These are phyloP conservation scores for Acronicta leporina DNA, from an alignment of 2,888 invertebrate genomes.

Conservation along the genomic window DNA sequence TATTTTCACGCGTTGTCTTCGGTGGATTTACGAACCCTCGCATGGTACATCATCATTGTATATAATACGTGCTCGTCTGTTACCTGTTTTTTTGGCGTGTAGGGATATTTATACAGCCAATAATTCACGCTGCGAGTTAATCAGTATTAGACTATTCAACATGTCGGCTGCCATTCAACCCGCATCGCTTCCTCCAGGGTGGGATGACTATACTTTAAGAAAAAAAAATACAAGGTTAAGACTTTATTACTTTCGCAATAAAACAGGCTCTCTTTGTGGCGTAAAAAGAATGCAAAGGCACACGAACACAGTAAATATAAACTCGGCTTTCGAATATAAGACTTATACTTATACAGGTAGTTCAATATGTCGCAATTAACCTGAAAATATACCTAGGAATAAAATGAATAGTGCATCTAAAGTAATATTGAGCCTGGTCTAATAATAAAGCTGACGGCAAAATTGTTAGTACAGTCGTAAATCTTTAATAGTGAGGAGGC, in stretches of 20 bases:
- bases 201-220: conserved; percentile 52
- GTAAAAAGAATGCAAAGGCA: background rate
- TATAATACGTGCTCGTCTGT: conserved; percentile 20
- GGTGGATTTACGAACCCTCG: conserved; percentile 2
- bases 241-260: conserved; percentile 2
- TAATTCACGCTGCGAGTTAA: conserved; percentile 53
- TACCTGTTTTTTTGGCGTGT: conserved; percentile 12
- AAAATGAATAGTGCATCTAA: conserved; percentile 36
- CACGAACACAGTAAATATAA: conserved; percentile 16
- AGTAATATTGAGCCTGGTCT: conserved; percentile 37
- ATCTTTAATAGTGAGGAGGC: conserved; percentile 57
- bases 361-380: conserved; percentile 25
- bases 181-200: conserved; percentile 58
- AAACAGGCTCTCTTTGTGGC: background rate
- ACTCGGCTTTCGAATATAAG: conserved; percentile 14
- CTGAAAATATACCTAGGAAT: conserved; percentile 13
- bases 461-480: conserved; percentile 57
- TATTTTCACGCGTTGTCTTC: conserved; percentile 9
- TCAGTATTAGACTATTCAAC: conserved; percentile 59
- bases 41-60: conserved; percentile 9
- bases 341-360: background rate
- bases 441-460: conserved; percentile 47
- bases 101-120: conserved; percentile 43
- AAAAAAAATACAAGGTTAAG: background rate
- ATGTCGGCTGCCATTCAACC: conserved; percentile 62